phyloP scores from a whole-genome alignment of 2,888 invertebrate species.

The Conchocele bisecta region DNA sequence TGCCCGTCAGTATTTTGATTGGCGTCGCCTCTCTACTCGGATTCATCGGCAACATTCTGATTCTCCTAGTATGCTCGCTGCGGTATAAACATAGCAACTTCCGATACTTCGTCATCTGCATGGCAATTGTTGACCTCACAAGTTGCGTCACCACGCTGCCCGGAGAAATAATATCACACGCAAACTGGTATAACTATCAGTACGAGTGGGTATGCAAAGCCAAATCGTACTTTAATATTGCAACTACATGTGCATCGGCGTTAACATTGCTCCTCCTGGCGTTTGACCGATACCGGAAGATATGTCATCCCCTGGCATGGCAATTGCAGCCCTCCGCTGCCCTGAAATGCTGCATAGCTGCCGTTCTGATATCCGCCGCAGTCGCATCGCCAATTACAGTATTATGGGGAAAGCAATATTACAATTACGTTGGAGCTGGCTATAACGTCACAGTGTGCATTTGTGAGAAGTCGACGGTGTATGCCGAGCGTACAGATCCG shows the following conservation, averaged over 20 bases:
- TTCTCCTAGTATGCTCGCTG: not conserved
- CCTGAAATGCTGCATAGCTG: not conserved
- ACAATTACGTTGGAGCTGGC: not conserved
- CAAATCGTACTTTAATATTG: constrained; percentile 5
- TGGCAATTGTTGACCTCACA: not conserved
- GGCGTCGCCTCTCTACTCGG: not conserved
- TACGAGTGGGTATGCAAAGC: not conserved
- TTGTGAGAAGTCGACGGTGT: not conserved
- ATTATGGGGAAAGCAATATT: constrained; percentile 8
- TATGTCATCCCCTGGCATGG: not conserved
- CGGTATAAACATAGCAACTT: not conserved
- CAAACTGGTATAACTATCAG: not conserved
- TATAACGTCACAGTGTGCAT: not conserved
- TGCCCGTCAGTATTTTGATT: constrained; percentile 7
- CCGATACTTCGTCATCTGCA: not conserved
- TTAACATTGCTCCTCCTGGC: not conserved
- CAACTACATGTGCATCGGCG: not conserved
- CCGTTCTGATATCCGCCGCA: not conserved
- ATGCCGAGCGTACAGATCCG: not conserved
- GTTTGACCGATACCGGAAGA: not conserved
- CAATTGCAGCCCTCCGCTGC: not conserved
- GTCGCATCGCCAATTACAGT: not conserved
- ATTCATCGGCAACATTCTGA: constrained; percentile 6
- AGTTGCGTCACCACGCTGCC: constrained; percentile 4
- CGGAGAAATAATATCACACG: not conserved